Conservation (phyloP, 2,888 invertebrate genomes). For the Blastobasis lacticolella region DNA sequence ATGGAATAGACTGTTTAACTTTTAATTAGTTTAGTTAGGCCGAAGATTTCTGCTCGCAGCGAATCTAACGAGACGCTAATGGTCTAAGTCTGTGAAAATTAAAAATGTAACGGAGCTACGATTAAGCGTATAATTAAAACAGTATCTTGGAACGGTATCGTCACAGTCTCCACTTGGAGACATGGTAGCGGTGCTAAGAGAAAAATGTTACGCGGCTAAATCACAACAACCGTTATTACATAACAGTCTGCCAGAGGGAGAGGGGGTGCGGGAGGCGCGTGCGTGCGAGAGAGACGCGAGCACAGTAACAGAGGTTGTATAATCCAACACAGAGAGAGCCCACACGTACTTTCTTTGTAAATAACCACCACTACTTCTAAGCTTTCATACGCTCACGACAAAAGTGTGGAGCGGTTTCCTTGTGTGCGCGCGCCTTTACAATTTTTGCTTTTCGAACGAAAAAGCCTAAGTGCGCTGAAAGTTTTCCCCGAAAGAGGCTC, state of each 20-base stretch:
- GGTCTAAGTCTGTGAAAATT: too few relatives aligned
- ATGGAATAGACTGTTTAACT: not conserved
- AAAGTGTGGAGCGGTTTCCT: constrained; percentile 14
- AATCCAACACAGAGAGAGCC: constrained; percentile 70
- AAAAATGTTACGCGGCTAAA: constrained; percentile 68
- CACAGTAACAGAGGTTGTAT: constrained; percentile 50
- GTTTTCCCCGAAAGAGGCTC: constrained; percentile 51
- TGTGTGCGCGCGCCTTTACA: constrained; percentile 56
- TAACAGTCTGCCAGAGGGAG: constrained; percentile 57
- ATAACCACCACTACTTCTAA: constrained; percentile 31
- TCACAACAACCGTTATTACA: constrained; percentile 71
- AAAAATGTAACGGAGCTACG: too few relatives aligned
- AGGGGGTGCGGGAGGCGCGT: constrained; percentile 22
- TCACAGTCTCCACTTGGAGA: constrained; percentile 22
- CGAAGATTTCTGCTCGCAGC: too few relatives aligned
- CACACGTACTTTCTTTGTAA: constrained; percentile 63
- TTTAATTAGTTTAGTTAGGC: too few relatives aligned
- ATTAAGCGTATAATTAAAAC: not conserved
- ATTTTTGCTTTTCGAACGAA: constrained; percentile 52
- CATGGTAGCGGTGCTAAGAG: constrained; percentile 49
- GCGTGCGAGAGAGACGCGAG: constrained; percentile 43
- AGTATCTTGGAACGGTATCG: not conserved
- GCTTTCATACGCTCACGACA: constrained; percentile 25
- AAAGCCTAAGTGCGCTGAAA: constrained; percentile 46
- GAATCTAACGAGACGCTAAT: not conserved